Conservation (phyloP, 1,140 invertebrate genomes). For the Drosophila triauraria region DNA sequence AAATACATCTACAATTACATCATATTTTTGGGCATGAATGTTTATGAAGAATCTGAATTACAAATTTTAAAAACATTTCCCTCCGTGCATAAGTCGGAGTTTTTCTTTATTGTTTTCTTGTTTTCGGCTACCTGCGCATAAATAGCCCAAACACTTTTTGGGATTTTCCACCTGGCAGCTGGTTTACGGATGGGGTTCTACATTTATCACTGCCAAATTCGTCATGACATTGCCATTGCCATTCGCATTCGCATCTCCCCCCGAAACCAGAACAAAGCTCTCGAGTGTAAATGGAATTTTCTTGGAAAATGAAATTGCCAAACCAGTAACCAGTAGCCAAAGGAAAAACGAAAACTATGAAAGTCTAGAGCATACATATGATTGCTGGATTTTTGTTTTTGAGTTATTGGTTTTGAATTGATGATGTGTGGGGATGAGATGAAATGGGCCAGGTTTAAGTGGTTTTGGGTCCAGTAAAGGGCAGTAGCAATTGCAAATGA, state of each 20-base stretch:
- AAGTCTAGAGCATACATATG: constrained; percentile 69
- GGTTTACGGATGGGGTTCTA: constrained; percentile 55
- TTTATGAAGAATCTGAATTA: too few species aligned
- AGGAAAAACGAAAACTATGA: constrained; percentile 19
- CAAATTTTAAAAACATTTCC: not conserved
- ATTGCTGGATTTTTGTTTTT: constrained; percentile 71
- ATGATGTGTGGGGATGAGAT: constrained; percentile 51
- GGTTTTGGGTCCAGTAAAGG: not conserved
- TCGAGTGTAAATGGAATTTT: constrained; percentile 80
- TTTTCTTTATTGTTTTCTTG: constrained; percentile 49
- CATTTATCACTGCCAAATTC: constrained; percentile 82
- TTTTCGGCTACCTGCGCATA: constrained; percentile 71
- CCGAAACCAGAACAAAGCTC: constrained; percentile 61
- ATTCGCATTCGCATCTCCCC: constrained; percentile 20
- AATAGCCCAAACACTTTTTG: constrained; percentile 78
- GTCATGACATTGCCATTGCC: constrained; percentile 61
- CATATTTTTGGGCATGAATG: too few species aligned
- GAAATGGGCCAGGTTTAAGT: constrained; percentile 15
- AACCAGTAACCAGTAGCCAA: constrained; percentile 27
- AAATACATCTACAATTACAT: not conserved
- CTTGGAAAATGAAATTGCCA: constrained; percentile 72
- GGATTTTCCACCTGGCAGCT: constrained; percentile 64
- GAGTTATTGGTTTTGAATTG: constrained; percentile 81
- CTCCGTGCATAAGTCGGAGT: constrained; percentile 2
- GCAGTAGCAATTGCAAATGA: constrained; percentile 2